These are phyloP conservation scores for Xanthia icteritia DNA, from an alignment of 2,888 invertebrate genomes.

Conservation along the genomic window DNA sequence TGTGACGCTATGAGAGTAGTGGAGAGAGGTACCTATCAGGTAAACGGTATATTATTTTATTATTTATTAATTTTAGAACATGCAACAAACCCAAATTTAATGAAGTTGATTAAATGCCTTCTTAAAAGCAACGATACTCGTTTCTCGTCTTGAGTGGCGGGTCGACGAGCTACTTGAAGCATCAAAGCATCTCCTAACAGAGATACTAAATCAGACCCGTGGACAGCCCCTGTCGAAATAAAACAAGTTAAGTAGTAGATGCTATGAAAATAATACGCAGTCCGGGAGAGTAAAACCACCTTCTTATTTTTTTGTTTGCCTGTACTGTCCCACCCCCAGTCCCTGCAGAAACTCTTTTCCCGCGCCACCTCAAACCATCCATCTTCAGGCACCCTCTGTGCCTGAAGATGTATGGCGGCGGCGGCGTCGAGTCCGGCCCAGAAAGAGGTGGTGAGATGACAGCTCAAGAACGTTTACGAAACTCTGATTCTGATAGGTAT, in stretches of 20 bases:
- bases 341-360: background rate
- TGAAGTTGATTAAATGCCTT: slow-evolving; percentile 82
- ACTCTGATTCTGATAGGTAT: background rate
- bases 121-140: slow-evolving; percentile 82
- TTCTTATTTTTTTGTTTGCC: background rate
- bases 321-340: background rate
- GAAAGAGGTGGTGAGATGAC: background rate
- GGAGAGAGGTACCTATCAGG: background rate
- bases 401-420: too few relatives aligned
- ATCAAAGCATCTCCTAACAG: slow-evolving; percentile 92
- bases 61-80: background rate
- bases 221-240: slow-evolving; percentile 89
- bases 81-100: slow-evolving; percentile 85
- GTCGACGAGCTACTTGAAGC: slow-evolving; percentile 92
- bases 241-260: slow-evolving; percentile 3
- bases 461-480: background rate
- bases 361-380: background rate
- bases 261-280: background rate
- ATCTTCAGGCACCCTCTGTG: too few relatives aligned
- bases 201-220: slow-evolving; percentile 92
- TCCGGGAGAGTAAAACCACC: background rate
- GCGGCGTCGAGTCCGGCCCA: too few relatives aligned
- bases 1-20: background rate
- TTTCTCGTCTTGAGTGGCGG: slow-evolving; percentile 91
- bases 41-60: background rate